Evolutionary conservation across 2,113 vertebrate genomes (phyloP), one percentile per base, ranked within the genome.

Genomic region (Aphelocoma coerulescens): DNA sequence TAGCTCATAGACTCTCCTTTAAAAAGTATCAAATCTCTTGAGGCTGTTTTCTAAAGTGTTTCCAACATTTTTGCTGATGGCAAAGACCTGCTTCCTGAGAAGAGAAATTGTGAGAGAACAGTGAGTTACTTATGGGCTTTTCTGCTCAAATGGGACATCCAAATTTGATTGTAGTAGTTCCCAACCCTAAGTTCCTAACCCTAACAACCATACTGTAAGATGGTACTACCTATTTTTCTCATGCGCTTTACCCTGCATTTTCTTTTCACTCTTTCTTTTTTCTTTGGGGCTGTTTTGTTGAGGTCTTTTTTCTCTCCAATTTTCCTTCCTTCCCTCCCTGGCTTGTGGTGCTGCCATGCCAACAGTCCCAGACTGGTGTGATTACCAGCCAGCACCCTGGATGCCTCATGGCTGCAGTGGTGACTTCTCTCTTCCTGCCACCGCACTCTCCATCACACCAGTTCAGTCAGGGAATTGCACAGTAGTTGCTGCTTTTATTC

Each of bases 371-470:
- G 78, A 8, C 8, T 10, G 49, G 20, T 18, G 35, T 7, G 33
- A 17, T 37, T 23, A 17, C 4, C 20, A 37, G 8, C 35, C 49
- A 55, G 57, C 58, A 54, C 8, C 62, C 39, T 13, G 48, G 33
- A 19, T 17, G 46, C 61, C 37, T 59, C 26, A 7, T 4, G 48
- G 51, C 15, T 69, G 59, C 17, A 32, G 57, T 13, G 24, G 48
- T 49, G 58, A 23, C 58, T 65, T 37, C 49, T 30, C 32, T 69
- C 24, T 35, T 14, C 2, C 62, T 51, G 39, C 68, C n/a, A 26
- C 71, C 17, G 13, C 0, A 0, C 30, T 37, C 58, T n/a, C 58
- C 48, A 11, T 16, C 11, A 1, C 0, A 0, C 35, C 20, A 6
- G 16, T 16, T 6, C 57, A 6, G 4, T 5, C 5, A 6, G 63